phyloP scores from a whole-genome alignment of 2,113 vertebrate species.

The Aspidoscelis tigris region DNA sequence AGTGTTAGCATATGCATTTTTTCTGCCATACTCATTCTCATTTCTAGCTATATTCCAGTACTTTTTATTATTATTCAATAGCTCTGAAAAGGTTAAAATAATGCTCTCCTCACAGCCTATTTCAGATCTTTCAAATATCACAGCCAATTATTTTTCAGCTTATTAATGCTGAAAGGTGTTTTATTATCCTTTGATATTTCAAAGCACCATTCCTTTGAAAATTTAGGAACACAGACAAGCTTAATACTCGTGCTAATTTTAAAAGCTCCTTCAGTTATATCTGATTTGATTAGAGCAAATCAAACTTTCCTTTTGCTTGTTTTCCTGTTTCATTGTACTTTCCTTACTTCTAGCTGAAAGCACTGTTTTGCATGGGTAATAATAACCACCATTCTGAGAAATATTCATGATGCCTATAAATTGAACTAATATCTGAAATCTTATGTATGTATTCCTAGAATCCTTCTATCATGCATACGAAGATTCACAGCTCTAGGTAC shows the following conservation, averaged over 20 bases:
- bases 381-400: no score
- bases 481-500: no score
- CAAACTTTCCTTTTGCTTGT: constrained; percentile 3
- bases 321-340: neutral
- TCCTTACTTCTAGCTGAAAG: no score
- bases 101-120: neutral
- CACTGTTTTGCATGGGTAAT: no score
- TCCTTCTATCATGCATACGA: no score
- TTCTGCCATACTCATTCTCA: neutral
- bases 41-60: neutral
- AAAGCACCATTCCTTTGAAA: constrained; percentile 42
- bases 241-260: constrained; percentile 16
- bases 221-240: constrained; percentile 6
- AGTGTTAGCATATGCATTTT: neutral
- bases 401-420: neutral
- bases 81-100: constrained; percentile 4
- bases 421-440: neutral
- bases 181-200: constrained; percentile 57
- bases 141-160: constrained; percentile 59
- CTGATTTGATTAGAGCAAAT: constrained; percentile 33
- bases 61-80: neutral
- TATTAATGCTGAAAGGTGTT: constrained; percentile 64
- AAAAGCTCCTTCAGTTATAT: neutral
- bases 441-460: no score
- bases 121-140: constrained; percentile 65